Conservation (phyloP, 2,888 invertebrate species). For the Volucella zonaria region DNA sequence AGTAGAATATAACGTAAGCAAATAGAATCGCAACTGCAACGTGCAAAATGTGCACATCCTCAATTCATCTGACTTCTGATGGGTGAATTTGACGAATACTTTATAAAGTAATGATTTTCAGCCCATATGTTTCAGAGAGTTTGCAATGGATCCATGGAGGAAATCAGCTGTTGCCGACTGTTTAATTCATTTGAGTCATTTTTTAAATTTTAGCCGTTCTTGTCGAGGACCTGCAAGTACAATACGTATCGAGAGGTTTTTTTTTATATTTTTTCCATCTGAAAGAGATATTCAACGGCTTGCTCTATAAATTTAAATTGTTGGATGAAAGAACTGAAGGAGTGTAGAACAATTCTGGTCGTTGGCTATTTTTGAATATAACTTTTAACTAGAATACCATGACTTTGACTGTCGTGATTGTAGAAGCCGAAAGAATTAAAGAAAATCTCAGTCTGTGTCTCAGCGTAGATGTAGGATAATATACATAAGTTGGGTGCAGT, state of each 20-base stretch:
- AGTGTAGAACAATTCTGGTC: too few relatives aligned
- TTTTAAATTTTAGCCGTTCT: not conserved
- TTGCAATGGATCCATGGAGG: constrained; percentile 10
- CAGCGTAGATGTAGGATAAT: too few relatives aligned
- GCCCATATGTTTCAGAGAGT: constrained; percentile 25
- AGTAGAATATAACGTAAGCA: constrained; percentile 34
- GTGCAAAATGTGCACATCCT: not conserved
- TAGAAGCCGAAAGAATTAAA: too few relatives aligned
- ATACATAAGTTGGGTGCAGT: too few relatives aligned
- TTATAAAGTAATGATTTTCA: constrained; percentile 40
- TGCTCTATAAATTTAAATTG: too few relatives aligned
- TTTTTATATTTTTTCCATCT: too few relatives aligned
- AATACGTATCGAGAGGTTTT: not conserved
- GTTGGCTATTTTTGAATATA: too few relatives aligned
- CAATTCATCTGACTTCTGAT: not conserved
- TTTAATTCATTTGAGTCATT: constrained; percentile 35
- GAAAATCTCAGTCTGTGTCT: too few relatives aligned
- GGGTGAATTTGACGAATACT: constrained; percentile 17
- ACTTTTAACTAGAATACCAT: too few relatives aligned
- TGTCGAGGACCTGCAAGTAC: not conserved
- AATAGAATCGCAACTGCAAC: constrained; percentile 41
- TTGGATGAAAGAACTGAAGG: too few relatives aligned
- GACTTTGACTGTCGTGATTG: too few relatives aligned
- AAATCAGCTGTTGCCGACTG: not conserved
- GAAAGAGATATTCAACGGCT: too few relatives aligned